A percentile compares a stretch with the other conserved stretches of the same genome.
Evolutionary conservation across 2,888 invertebrate genomes (phyloP).

Genomic region (Rhorus exstirpatorius): DNA sequence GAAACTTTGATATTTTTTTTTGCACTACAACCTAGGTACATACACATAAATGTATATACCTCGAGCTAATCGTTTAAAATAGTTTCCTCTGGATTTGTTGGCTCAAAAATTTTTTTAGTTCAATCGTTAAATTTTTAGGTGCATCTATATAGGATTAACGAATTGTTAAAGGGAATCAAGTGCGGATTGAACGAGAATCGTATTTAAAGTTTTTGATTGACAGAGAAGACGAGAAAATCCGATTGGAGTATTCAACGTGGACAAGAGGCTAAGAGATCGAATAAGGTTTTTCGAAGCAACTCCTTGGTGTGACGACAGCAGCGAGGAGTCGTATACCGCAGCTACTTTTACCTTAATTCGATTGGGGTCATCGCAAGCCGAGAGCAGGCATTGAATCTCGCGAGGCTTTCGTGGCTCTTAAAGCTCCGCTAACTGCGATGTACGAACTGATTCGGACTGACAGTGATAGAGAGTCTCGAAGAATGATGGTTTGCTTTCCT

Average conservation of each 20-base stretch:
- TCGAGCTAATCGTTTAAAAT: too few relatives aligned
- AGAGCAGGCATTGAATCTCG: conserved; percentile 53
- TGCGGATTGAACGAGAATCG: too few relatives aligned
- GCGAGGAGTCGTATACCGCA: conserved; percentile 50
- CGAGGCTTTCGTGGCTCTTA: conserved; percentile 34
- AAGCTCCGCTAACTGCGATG: conserved; percentile 8
- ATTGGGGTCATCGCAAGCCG: conserved; percentile 72
- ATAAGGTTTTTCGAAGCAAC: conserved; percentile 62
- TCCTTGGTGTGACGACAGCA: conserved; percentile 66
- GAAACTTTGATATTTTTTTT: conserved; percentile 30
- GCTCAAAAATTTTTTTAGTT: too few relatives aligned
- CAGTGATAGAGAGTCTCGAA: conserved; percentile 44
- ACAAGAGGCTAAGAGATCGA: conserved; percentile 40
- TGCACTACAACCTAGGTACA: not conserved
- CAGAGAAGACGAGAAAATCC: conserved; percentile 46
- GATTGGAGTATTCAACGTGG: conserved; percentile 21
- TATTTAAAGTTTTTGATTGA: too few relatives aligned
- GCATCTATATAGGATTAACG: too few relatives aligned
- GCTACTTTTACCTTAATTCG: conserved; percentile 74
- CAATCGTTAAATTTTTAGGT: too few relatives aligned
- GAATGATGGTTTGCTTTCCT: conserved; percentile 29
- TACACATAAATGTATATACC: not conserved
- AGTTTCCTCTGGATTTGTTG: too few relatives aligned
- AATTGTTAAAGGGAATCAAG: too few relatives aligned
- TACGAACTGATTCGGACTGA: conserved; percentile 42